Evolutionary conservation across 2,113 vertebrate genomes (phyloP).

Genomic region (Propithecus coquereli): DNA sequence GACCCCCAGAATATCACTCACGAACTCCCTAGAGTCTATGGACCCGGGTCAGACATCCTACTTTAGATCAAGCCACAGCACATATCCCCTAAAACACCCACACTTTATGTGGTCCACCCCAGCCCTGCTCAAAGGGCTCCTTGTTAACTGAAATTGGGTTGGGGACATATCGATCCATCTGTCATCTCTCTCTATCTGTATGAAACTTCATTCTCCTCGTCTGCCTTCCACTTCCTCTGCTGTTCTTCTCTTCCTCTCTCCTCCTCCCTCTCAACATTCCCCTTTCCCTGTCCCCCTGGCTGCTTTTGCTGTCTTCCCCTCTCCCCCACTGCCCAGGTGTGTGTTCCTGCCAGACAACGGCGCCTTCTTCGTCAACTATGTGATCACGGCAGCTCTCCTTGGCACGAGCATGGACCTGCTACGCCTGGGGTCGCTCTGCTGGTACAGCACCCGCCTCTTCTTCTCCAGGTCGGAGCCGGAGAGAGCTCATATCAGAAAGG

Average conservation of each 20-base stretch:
- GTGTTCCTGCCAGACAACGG: slow-evolving; percentile 98
- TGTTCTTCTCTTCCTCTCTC: neutral
- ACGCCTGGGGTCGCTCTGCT: slow-evolving; percentile 89
- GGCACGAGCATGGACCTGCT: slow-evolving; percentile 95
- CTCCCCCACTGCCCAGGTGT: slow-evolving; percentile 82
- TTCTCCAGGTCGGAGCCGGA: slow-evolving; percentile 94
- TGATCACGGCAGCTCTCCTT: slow-evolving; percentile 93
- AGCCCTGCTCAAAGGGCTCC: neutral
- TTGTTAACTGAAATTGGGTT: neutral
- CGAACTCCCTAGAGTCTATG: neutral
- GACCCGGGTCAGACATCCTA: neutral
- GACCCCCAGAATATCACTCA: neutral
- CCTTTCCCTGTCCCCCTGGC: neutral
- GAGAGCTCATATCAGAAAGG: slow-evolving; percentile 93
- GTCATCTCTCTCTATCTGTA: too few relatives aligned
- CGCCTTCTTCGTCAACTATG: slow-evolving; percentile 97
- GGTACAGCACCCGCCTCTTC: slow-evolving; percentile 91
- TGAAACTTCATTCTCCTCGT: neutral
- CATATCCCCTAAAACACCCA: neutral
- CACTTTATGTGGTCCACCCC: neutral
- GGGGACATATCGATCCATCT: neutral
- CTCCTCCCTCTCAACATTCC: neutral
- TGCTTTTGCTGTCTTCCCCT: neutral
- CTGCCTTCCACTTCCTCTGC: neutral
- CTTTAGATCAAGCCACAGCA: neutral